Evolutionary conservation across 2,888 invertebrate genomes (phyloP).

Genomic region (Tholera decimalis): DNA sequence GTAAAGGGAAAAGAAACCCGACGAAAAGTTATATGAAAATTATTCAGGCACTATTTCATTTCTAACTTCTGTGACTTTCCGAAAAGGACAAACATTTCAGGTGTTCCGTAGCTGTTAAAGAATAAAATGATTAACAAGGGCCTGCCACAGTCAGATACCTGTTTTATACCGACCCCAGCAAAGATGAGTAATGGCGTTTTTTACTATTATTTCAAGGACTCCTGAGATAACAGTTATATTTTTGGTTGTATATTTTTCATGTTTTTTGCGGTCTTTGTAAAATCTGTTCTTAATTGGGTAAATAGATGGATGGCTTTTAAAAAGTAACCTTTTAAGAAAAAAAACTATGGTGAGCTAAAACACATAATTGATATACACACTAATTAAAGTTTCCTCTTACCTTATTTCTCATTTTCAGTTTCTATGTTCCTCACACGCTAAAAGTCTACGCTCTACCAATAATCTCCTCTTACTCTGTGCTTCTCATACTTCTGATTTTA

Average conservation of each 20-base stretch:
- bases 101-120: constrained; percentile 21
- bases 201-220: constrained; percentile 67
- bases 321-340: too few relatives aligned
- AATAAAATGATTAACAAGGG: constrained; percentile 65
- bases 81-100: constrained; percentile 32
- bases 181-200: constrained; percentile 73
- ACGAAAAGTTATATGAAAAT: constrained; percentile 39
- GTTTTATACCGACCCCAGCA: constrained; percentile 63
- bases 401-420: too few relatives aligned
- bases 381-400: too few relatives aligned
- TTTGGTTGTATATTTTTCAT: constrained; percentile 15
- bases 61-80: not conserved
- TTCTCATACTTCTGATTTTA: too few relatives aligned
- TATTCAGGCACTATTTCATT: constrained; percentile 36
- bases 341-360: too few relatives aligned
- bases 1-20: constrained; percentile 19
- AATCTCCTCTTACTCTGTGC: too few relatives aligned
- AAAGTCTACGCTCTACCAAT: too few relatives aligned
- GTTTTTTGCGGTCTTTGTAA: constrained; percentile 30
- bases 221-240: constrained; percentile 41
- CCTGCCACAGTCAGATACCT: constrained; percentile 71
- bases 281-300: constrained; percentile 39
- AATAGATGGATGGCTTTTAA: constrained; percentile 9
- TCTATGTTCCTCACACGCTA: too few relatives aligned
- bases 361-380: too few relatives aligned